Base-by-base conservation (phyloP, 2,113 vertebrate species). In the Oophaga pumilio region DNA sequence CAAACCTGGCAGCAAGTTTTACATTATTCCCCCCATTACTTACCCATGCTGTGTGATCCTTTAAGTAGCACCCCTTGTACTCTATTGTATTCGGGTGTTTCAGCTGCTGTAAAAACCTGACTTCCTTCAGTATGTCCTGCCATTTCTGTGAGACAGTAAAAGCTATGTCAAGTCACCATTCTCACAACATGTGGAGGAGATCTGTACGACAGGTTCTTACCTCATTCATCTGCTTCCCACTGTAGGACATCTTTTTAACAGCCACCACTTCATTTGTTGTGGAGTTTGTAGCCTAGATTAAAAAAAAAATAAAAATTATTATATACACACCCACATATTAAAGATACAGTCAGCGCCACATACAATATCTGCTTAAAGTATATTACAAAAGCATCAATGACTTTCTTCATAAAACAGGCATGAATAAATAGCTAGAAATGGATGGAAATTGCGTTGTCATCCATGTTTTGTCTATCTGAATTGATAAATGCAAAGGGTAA, bases 61-160 rank as follows among this genome's bases (percentile, higher is more conserved):
- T 99, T 93, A 99, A 92, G 93, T 99, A 99, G 94, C 98, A 99
- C 89, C 98, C 98, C 95, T 99, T 99, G 89, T 99, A 99, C 76
- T 99, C 97, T 6, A 99, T 99, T 76, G 97, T 99, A 94, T 99
- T 99, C 81, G 98, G 98, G 91, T 99, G 97, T 90, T 97, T 97
- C 90, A 99, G 95, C 89, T 98, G 97, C 82, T 94, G 95, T 89
- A 99, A 93, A 94, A 99, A 99, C 90, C 96, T 97, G 88, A 99
- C 97, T 94, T 99, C 98, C 91, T 99, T 99, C 92, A 99, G 97
- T 93, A 99, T 99, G 94, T 99, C 98, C 93, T 99, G 98, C 98
- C 98, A 99, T 95, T 99, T 99, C 98, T 99, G 92, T 88, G 33
- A 79, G 84, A 85, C 43, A 57, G 33, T 78, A 52, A 24, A 53